phyloP scores from a whole-genome alignment of 2,113 vertebrate species.

The Charina bottae region DNA sequence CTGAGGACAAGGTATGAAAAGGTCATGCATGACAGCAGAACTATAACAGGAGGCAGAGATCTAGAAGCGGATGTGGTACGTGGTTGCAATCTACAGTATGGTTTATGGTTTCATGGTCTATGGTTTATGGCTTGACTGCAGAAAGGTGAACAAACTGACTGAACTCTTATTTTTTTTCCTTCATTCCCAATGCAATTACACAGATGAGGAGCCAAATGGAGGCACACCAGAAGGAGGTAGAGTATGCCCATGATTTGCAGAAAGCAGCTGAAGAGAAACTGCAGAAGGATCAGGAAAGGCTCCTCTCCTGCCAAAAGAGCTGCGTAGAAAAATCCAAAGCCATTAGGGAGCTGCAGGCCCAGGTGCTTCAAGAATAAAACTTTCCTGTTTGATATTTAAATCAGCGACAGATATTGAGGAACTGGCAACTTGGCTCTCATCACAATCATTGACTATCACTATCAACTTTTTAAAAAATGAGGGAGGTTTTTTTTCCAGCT shows the following conservation, averaged over 20 bases:
- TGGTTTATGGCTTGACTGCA: not conserved
- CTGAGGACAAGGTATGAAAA: slow-evolving; percentile 73
- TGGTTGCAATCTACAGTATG: slow-evolving; percentile 13
- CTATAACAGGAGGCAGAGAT: slow-evolving; percentile 65
- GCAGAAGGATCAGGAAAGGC: slow-evolving; percentile 72
- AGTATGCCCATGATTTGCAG: slow-evolving; percentile 72
- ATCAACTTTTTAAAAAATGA: not conserved
- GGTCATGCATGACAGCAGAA: slow-evolving; percentile 71
- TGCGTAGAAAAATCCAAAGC: slow-evolving; percentile 71
- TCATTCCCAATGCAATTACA: slow-evolving; percentile 39
- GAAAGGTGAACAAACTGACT: slow-evolving; percentile 19
- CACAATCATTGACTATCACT: not conserved
- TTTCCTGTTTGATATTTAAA: slow-evolving; percentile 49
- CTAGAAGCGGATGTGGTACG: slow-evolving; percentile 74
- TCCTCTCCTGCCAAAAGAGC: slow-evolving; percentile 69
- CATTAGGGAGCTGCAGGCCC: slow-evolving; percentile 77
- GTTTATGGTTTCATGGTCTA: not conserved
- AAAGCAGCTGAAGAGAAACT: slow-evolving; percentile 72
- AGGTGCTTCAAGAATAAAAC: slow-evolving; percentile 71
- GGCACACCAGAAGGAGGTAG: slow-evolving; percentile 74
- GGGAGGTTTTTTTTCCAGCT: slow-evolving; percentile 40
- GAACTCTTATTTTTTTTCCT: not conserved
- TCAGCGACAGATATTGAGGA: slow-evolving; percentile 19
- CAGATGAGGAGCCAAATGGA: slow-evolving; percentile 79
- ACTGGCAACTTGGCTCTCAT: not conserved